phyloP scores from a whole-genome alignment of 2,888 invertebrate genomes.

The Apodemia hepburni region DNA sequence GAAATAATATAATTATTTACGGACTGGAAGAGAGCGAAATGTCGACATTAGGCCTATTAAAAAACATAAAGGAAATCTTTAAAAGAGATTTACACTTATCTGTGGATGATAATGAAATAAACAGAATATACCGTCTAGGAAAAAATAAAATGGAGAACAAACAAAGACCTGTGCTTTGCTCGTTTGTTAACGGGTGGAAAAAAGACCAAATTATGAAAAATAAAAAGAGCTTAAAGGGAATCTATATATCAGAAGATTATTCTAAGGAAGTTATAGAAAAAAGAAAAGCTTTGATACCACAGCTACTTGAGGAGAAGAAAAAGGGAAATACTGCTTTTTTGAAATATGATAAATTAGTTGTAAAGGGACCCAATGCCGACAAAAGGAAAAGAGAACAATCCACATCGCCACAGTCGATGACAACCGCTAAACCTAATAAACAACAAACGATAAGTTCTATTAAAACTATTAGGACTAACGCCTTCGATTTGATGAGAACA shows the following conservation, averaged over 20 bases:
- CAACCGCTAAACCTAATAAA: neutral
- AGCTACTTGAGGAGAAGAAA: conserved; percentile 11
- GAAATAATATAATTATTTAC: neutral
- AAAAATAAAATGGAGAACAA: conserved; percentile 5
- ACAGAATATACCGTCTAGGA: neutral
- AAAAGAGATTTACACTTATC: conserved; percentile 1
- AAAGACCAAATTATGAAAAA: conserved; percentile 1
- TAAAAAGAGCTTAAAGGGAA: conserved; percentile 5
- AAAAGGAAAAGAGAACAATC: conserved; percentile 1
- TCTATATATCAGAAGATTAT: neutral
- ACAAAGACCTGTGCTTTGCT: neutral
- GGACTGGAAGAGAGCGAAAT: conserved; percentile 1
- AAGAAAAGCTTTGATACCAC: neutral
- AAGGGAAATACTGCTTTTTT: neutral
- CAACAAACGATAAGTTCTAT: neutral
- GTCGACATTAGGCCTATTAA: neutral
- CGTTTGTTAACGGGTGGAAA: neutral
- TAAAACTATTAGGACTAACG: neutral
- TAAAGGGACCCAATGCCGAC: neutral
- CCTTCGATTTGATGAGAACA: neutral
- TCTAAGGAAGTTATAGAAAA: conserved; percentile 7
- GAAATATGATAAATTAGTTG: conserved; percentile 7
- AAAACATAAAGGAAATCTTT: neutral
- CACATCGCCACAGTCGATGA: neutral
- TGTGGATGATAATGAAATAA: neutral